Conservation (phyloP, 2,888 invertebrate species). For the Brenthis daphne region DNA sequence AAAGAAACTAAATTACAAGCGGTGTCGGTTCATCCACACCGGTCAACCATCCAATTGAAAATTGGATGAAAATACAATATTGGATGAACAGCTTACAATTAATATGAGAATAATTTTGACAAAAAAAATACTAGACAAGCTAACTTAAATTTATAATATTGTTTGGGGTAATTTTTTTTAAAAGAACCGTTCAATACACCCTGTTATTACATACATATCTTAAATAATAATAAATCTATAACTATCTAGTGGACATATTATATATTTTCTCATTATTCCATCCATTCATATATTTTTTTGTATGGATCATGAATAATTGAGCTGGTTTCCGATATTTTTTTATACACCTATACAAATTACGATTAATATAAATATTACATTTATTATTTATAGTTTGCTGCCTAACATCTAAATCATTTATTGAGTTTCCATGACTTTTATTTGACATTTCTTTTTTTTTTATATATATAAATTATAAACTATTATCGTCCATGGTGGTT, state of each 20-base stretch:
- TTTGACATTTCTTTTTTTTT: conserved; percentile 1
- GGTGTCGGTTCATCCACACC: conserved; percentile 13
- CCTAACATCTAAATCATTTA: conserved; percentile 5
- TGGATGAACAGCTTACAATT: no score
- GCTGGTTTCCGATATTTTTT: conserved; percentile 21
- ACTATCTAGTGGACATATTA: conserved; percentile 26
- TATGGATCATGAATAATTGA: background rate
- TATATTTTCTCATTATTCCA: background rate
- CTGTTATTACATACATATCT: conserved; percentile 21
- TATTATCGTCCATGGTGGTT: conserved; percentile 9
- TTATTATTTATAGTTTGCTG: conserved; percentile 21
- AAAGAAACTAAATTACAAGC: conserved; percentile 17
- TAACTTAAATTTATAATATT: background rate
- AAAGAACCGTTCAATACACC: conserved; percentile 4
- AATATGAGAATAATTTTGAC: no score
- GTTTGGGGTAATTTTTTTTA: background rate
- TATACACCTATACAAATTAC: conserved; percentile 32
- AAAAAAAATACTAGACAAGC: conserved; percentile 6
- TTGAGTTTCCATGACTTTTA: conserved; percentile 6
- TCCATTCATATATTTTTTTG: background rate
- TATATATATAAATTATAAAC: conserved; percentile 31
- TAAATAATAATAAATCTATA: conserved; percentile 14
- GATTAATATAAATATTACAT: conserved; percentile 34
- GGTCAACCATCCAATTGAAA: background rate
- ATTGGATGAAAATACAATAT: no score